A percentile compares a stretch with the other conserved stretches of the same genome.
Evolutionary conservation across 1,140 invertebrate genomes (phyloP).

Genomic region (Plectrocnemia conspersa): DNA sequence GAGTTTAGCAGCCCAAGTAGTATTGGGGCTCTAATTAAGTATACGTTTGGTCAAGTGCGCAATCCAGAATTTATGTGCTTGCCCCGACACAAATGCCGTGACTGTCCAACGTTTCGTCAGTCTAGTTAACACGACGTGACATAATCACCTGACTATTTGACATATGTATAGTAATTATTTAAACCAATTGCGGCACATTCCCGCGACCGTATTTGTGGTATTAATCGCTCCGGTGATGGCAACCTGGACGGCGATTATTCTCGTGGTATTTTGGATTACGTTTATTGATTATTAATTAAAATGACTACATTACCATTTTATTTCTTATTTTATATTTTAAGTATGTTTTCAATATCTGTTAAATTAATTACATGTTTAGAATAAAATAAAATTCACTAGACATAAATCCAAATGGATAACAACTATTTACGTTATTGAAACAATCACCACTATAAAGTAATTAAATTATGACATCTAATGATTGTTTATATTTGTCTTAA

Average conservation of each 20-base stretch:
- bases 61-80: constrained; percentile 27
- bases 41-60: constrained; percentile 25
- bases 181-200: constrained; percentile 26
- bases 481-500: no score
- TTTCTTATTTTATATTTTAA: constrained; percentile 14
- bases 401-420: no score
- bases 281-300: no score
- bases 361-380: no score
- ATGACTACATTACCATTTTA: constrained; percentile 7
- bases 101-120: constrained; percentile 25
- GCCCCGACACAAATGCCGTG: constrained; percentile 21
- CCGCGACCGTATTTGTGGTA: constrained; percentile 5
- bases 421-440: no score
- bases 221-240: no score
- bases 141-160: constrained; percentile 31
- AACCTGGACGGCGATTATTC: constrained; percentile 11
- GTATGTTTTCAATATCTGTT: no score
- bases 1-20: no score
- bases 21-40: constrained; percentile 23
- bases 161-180: constrained; percentile 34
- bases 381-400: no score
- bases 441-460: no score
- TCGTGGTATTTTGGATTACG: constrained; percentile 1
- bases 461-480: no score
- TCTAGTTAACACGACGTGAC: constrained; percentile 33